Percentiles rank a stretch among this genome's conserved stretches.
These are phyloP conservation scores for Pygocentrus nattereri DNA, from an alignment of 2,797 vertebrate species.

Conservation along the genomic window DNA sequence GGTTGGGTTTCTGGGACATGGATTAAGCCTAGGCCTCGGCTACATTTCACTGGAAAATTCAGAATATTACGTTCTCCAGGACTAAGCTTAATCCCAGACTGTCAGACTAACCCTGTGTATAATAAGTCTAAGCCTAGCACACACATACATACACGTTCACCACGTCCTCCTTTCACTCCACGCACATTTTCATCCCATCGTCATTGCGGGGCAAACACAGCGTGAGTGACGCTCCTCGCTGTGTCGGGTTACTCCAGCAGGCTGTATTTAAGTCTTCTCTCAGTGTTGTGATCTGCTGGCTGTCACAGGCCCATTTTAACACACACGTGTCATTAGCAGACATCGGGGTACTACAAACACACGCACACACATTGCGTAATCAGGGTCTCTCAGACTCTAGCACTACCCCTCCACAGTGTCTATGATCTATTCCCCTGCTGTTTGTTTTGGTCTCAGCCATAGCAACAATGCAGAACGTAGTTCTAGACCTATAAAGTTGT, in stretches of 20 bases:
- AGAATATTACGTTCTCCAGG: too few relatives aligned
- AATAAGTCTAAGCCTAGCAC: neutral
- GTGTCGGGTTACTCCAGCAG: constrained; percentile 68
- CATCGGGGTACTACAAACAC: neutral
- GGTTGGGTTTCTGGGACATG: too few relatives aligned
- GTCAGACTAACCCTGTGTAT: too few relatives aligned
- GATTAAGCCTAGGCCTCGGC: too few relatives aligned
- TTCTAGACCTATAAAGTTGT: neutral
- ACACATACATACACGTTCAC: neutral
- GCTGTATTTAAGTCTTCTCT: constrained; percentile 67
- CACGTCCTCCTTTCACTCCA: neutral
- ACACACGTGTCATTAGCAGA: constrained; percentile 22
- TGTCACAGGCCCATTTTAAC: constrained; percentile 30
- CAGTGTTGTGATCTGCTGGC: constrained; percentile 48
- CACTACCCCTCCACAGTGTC: neutral
- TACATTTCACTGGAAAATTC: too few relatives aligned
- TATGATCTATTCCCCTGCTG: neutral
- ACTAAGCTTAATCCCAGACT: too few relatives aligned
- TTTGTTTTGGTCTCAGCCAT: constrained; percentile 19
- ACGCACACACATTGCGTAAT: neutral
- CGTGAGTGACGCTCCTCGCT: constrained; percentile 13
- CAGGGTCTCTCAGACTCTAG: neutral
- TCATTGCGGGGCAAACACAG: neutral
- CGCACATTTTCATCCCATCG: neutral
- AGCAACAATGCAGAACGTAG: neutral